Evolutionary conservation across 2,888 invertebrate genomes (phyloP).

Genomic region (Macrosoma leucophasiata): DNA sequence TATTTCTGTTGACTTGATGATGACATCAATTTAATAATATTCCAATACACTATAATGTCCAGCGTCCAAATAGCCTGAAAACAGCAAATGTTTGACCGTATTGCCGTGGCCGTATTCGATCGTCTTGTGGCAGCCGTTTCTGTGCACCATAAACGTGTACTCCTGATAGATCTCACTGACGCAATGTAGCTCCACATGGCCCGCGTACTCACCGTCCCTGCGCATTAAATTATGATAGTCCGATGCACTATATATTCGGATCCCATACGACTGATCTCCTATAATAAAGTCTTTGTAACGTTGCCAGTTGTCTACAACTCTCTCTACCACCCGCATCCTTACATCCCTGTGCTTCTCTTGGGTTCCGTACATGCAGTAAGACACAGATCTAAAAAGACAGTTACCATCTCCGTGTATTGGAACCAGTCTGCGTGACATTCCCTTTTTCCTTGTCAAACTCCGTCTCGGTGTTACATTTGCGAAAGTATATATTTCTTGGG

Average conservation of each 20-base stretch:
- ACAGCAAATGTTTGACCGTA: constrained; percentile 51
- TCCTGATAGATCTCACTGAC: constrained; percentile 51
- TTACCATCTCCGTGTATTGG: constrained; percentile 60
- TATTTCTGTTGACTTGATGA: no score
- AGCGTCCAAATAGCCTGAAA: constrained; percentile 57
- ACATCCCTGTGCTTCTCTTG: constrained; percentile 59
- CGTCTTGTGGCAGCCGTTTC: constrained; percentile 41
- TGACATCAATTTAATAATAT: constrained; percentile 35
- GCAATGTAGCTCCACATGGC: constrained; percentile 58
- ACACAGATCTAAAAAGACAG: constrained; percentile 58
- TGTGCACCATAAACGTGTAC: constrained; percentile 56
- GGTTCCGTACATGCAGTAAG: constrained; percentile 51
- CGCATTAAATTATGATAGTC: constrained; percentile 54
- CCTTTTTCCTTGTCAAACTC: constrained; percentile 17
- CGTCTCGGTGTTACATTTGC: neutral
- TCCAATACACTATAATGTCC: constrained; percentile 65
- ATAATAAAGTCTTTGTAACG: constrained; percentile 62
- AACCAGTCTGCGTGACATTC: constrained; percentile 46
- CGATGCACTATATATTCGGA: constrained; percentile 31
- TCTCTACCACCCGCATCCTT: constrained; percentile 45
- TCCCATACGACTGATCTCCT: constrained; percentile 55
- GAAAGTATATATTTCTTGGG: neutral
- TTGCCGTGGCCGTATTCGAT: constrained; percentile 56
- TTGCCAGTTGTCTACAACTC: constrained; percentile 52
- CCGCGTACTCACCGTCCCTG: constrained; percentile 58